Evolutionary conservation across 2,113 vertebrate species (phyloP).

Genomic region (Otus sunia): DNA sequence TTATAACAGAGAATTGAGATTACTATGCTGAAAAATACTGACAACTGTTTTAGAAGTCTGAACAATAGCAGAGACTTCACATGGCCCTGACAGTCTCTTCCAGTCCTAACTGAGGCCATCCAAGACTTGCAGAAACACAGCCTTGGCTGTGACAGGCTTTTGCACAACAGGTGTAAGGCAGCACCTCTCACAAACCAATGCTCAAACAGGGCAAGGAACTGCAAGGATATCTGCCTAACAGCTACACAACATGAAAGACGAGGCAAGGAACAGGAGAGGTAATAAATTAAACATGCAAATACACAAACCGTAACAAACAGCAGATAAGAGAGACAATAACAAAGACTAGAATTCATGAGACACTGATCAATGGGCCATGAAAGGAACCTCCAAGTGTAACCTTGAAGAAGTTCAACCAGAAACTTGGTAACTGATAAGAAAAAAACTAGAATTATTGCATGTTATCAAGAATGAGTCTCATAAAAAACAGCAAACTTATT

Average conservation of each 20-base stretch:
- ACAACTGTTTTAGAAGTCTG: not conserved
- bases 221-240: not conserved
- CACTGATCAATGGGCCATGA: not conserved
- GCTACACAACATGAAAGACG: slow-evolving; percentile 35
- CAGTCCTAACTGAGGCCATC: not conserved
- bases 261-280: slow-evolving; percentile 15
- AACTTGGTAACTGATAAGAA: slow-evolving; percentile 32
- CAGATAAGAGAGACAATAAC: slow-evolving; percentile 29
- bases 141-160: not conserved
- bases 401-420: slow-evolving; percentile 52
- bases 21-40: not conserved
- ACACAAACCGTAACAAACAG: not conserved
- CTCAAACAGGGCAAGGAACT: not conserved
- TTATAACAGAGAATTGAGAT: not conserved
- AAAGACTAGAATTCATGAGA: not conserved
- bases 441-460: not conserved
- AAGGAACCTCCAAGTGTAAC: not conserved
- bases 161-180: not conserved
- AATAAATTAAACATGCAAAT: slow-evolving; percentile 41
- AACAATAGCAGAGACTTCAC: not conserved
- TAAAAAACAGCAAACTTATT: not conserved
- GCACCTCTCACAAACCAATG: not conserved
- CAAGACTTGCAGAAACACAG: not conserved
- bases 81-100: not conserved
- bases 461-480: slow-evolving; percentile 21